phyloP scores from a whole-genome alignment of 1,140 invertebrate genomes.

The Pseudomyrmex pallidus region DNA sequence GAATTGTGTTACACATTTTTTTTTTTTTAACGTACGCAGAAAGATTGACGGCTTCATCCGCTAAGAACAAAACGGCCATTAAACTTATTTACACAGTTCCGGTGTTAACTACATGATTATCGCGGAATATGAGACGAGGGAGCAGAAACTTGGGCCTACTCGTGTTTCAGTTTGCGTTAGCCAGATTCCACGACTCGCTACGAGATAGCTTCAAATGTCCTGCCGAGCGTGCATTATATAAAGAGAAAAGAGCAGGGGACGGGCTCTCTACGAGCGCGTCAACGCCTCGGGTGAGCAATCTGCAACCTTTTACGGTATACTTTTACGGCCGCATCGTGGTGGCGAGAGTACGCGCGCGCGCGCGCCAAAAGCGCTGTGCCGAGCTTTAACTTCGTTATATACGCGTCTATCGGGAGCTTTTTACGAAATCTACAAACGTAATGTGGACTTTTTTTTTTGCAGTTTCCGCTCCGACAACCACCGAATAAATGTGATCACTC shows the following conservation, averaged over 20 bases:
- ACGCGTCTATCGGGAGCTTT: slow-evolving; percentile 39
- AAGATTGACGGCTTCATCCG: not conserved
- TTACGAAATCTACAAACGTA: slow-evolving; percentile 3
- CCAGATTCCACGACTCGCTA: slow-evolving; percentile 39
- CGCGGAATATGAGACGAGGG: slow-evolving; percentile 31
- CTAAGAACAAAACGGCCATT: not conserved
- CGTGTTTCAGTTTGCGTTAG: slow-evolving; percentile 55
- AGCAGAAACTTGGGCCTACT: slow-evolving; percentile 39
- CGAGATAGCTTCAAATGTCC: slow-evolving; percentile 55
- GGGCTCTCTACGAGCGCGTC: slow-evolving; percentile 9
- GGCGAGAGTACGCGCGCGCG: not conserved
- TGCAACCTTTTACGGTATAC: slow-evolving; percentile 56
- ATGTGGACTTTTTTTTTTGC: slow-evolving; percentile 31
- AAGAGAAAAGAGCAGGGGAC: slow-evolving; percentile 18
- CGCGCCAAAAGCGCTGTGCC: slow-evolving; percentile 19
- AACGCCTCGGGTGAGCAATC: slow-evolving; percentile 58
- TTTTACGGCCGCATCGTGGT: slow-evolving; percentile 53
- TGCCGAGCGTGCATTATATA: not conserved
- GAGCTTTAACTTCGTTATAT: slow-evolving; percentile 33
- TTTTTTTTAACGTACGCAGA: not conserved
- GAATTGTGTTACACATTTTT: no score
- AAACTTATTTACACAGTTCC: slow-evolving; percentile 35
- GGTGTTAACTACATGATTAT: slow-evolving; percentile 39
- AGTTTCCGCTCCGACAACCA: not conserved
- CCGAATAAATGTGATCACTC: not conserved